Conservation (phyloP, 2,888 invertebrate species). For the Melinaea menophilus region DNA sequence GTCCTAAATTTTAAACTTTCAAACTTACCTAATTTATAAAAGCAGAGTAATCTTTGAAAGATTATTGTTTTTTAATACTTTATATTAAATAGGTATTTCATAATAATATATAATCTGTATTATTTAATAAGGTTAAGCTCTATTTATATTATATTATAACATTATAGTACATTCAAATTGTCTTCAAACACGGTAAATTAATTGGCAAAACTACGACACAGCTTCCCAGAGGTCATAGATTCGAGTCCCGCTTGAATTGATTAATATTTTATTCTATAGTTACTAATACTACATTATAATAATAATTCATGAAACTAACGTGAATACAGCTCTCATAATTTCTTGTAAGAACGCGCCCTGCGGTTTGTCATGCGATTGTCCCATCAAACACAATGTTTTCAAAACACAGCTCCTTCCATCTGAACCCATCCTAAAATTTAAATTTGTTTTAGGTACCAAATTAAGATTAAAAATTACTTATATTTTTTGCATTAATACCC, state of each 20-base stretch:
- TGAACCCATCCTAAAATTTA: conserved; percentile 61
- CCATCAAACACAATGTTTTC: conserved; percentile 81
- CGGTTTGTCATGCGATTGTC: conserved; percentile 62
- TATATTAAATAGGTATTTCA: too few species aligned
- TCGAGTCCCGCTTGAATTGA: too few species aligned
- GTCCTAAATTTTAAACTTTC: neutral
- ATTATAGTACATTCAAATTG: too few species aligned
- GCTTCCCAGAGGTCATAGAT: too few species aligned
- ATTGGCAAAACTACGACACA: too few species aligned
- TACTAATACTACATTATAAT: neutral
- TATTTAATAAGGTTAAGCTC: too few species aligned
- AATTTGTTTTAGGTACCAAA: neutral
- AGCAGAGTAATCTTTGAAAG: neutral
- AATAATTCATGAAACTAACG: conserved; percentile 65
- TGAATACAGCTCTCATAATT: conserved; percentile 81
- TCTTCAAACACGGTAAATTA: too few species aligned
- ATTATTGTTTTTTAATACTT: too few species aligned
- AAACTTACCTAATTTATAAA: conserved; percentile 1
- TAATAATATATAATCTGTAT: too few species aligned
- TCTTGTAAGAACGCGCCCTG: conserved; percentile 81
- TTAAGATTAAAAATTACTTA: neutral
- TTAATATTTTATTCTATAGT: too few species aligned
- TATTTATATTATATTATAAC: too few species aligned
- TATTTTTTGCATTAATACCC: conserved; percentile 50
- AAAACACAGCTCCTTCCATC: conserved; percentile 80